Percentiles rank a stretch among this genome's conserved stretches.
Evolutionary conservation across 2,888 invertebrate genomes (phyloP).

Genomic region (Sycophila texana): DNA sequence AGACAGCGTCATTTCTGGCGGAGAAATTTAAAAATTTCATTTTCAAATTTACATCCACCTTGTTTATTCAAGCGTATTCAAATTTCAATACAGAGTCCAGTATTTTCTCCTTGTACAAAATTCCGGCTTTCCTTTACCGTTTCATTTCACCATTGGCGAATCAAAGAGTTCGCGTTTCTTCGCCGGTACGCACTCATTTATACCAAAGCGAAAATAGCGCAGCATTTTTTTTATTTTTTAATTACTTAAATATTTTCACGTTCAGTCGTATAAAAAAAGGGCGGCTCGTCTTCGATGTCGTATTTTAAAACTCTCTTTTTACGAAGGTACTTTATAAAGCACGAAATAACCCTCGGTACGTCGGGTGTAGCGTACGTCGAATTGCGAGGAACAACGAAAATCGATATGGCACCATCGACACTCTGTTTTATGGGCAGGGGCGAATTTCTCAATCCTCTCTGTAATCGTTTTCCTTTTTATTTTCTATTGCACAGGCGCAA

Average conservation of each 20-base stretch:
- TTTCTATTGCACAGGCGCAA: conserved; percentile 63
- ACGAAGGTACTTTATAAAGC: not conserved
- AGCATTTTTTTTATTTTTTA: not conserved
- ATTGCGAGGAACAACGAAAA: conserved; percentile 22
- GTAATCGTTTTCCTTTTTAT: conserved; percentile 58
- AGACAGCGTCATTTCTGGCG: not conserved
- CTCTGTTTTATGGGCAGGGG: conserved; percentile 20
- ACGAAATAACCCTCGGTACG: not conserved
- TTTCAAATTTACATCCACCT: conserved; percentile 24
- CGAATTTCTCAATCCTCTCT: not conserved
- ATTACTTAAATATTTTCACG: not conserved
- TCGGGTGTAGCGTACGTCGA: not conserved
- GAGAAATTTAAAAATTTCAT: conserved; percentile 23
- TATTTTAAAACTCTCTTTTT: not conserved
- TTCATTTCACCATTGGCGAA: not conserved
- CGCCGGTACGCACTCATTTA: not conserved
- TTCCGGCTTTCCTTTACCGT: not conserved
- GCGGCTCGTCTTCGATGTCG: not conserved
- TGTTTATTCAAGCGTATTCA: conserved; percentile 1
- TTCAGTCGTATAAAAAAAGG: conserved; percentile 6
- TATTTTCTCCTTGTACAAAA: not conserved
- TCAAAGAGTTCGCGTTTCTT: not conserved
- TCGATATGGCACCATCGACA: conserved; percentile 6
- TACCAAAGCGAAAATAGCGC: not conserved
- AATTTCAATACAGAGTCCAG: conserved; percentile 7